phyloP scores from a whole-genome alignment of 2,113 vertebrate genomes.

The Salminus brasiliensis region DNA sequence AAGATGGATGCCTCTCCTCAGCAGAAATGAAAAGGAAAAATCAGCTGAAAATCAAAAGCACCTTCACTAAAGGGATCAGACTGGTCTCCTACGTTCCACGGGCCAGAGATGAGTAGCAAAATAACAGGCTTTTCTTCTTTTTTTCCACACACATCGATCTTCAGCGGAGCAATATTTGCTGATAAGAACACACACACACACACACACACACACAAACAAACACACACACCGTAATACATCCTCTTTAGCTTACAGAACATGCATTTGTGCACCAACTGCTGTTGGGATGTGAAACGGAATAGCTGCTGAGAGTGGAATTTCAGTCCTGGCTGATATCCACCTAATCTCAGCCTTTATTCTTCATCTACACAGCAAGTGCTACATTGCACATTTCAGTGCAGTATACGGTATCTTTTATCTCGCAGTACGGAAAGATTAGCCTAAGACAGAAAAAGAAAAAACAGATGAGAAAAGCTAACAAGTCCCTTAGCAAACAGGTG shows the following conservation, averaged over 20 bases:
- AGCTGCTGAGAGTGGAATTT: background rate
- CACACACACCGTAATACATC: background rate
- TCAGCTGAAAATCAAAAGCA: conserved; percentile 62
- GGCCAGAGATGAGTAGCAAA: conserved; percentile 60
- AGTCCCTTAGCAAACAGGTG: background rate
- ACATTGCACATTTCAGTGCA: background rate
- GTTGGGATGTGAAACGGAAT: background rate
- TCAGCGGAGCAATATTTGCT: conserved; percentile 42
- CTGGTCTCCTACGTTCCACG: conserved; percentile 61
- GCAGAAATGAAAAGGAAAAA: conserved; percentile 69
- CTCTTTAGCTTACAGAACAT: background rate
- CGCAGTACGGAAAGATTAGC: background rate
- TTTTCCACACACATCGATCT: conserved; percentile 60
- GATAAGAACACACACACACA: conserved; percentile 46
- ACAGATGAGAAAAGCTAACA: background rate
- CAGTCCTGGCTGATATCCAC: background rate
- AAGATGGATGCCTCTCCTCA: conserved; percentile 78
- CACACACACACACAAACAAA: background rate
- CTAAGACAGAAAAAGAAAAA: background rate
- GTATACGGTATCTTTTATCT: background rate
- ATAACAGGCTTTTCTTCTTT: conserved; percentile 54
- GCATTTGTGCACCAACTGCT: background rate
- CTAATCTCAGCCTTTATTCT: background rate
- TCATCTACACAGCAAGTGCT: background rate
- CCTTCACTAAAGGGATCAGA: conserved; percentile 67